Conservation (phyloP, 2,888 invertebrate genomes). For the Drosophila incognita region DNA sequence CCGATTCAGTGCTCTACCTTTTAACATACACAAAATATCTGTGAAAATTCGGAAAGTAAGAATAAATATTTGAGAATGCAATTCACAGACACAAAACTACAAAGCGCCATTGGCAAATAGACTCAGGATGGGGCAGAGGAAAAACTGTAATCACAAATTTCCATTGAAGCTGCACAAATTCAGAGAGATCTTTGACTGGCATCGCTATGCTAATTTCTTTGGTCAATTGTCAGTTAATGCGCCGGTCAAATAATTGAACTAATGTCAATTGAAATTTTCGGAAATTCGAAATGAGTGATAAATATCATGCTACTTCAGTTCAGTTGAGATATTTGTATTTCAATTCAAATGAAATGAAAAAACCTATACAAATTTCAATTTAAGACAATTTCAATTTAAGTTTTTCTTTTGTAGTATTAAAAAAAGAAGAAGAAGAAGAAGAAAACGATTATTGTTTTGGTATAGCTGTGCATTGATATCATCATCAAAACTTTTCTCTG, state of each 20-base stretch:
- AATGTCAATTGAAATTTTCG: slow-evolving; percentile 2
- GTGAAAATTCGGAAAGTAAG: background rate
- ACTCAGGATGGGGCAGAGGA: background rate
- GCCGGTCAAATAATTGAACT: background rate
- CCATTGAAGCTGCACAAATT: background rate
- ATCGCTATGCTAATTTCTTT: slow-evolving; percentile 38
- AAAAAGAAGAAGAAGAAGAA: no score
- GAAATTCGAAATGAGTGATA: background rate
- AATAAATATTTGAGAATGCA: slow-evolving; percentile 15
- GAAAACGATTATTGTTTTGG: no score
- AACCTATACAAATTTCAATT: background rate
- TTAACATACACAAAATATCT: background rate
- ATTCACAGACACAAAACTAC: slow-evolving; percentile 8
- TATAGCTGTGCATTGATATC: background rate
- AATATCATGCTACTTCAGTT: background rate
- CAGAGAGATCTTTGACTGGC: slow-evolving; percentile 9
- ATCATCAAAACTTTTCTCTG: background rate
- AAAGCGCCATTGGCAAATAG: slow-evolving; percentile 1
- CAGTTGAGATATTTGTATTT: background rate
- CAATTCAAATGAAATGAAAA: background rate
- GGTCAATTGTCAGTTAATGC: slow-evolving; percentile 6
- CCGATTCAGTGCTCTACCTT: background rate
- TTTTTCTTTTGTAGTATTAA: no score
- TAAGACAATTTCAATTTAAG: background rate
- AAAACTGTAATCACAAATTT: slow-evolving; percentile 13